Evolutionary conservation across 2,888 invertebrate genomes (phyloP).

Genomic region (Invenusta paracnida): DNA sequence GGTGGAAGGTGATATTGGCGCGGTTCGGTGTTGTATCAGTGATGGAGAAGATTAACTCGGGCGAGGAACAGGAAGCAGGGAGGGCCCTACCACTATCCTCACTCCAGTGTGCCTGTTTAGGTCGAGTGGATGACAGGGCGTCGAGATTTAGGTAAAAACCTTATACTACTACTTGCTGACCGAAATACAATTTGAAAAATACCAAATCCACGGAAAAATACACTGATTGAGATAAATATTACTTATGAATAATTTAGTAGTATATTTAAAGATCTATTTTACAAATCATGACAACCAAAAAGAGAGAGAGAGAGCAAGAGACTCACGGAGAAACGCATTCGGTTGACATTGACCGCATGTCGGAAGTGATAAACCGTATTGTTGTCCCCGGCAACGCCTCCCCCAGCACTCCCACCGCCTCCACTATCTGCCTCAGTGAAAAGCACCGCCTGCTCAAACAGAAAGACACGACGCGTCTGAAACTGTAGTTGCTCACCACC

Average conservation of each 20-base stretch:
- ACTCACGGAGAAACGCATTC: slow-evolving; percentile 39
- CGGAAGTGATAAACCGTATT: slow-evolving; percentile 38
- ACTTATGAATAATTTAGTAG: not conserved
- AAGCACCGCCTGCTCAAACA: slow-evolving; percentile 42
- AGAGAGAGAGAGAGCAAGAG: too few relatives aligned
- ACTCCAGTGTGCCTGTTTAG: not conserved
- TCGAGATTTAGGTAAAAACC: too few relatives aligned
- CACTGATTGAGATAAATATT: not conserved
- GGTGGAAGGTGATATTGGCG: slow-evolving; percentile 10
- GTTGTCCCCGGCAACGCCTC: not conserved
- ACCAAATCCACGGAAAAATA: too few relatives aligned
- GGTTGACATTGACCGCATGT: slow-evolving; percentile 42
- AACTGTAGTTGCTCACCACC: slow-evolving; percentile 37
- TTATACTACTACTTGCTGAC: too few relatives aligned
- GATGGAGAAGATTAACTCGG: too few relatives aligned
- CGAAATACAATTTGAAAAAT: too few relatives aligned
- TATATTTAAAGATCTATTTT: too few relatives aligned
- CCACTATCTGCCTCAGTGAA: slow-evolving; percentile 37
- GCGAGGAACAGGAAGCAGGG: too few relatives aligned
- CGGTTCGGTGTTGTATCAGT: slow-evolving; percentile 32
- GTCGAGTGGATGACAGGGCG: not conserved
- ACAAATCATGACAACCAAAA: too few relatives aligned
- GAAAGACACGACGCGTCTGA: slow-evolving; percentile 37
- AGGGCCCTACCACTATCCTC: not conserved
- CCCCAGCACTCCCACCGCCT: too few relatives aligned